Base-by-base conservation (phyloP, 2,113 vertebrate genomes). In the Silurus meridionalis region DNA sequence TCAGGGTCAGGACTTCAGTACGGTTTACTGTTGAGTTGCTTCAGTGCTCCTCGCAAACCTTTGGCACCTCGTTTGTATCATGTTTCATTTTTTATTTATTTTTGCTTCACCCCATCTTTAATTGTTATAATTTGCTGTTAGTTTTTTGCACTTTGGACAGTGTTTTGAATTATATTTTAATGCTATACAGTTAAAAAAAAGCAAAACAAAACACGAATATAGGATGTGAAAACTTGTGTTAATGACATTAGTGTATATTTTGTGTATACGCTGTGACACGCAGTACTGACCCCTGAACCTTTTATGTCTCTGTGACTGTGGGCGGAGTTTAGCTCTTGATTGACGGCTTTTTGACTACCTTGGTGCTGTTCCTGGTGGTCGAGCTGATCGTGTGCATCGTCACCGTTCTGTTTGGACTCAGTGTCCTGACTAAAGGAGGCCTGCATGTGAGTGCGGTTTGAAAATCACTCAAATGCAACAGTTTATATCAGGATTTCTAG, bases 341-440 rank as follows among this genome's bases (percentile, higher is more conserved):
- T 8, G 95, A 95, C 2, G 95, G 95, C 14, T 93, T 95, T 87
- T 88, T 95, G 88, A 92, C 92, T 19, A 95, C 95, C 0, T 88
- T 95, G 90, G 93, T 95, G 63, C 91, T 95, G 75, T 95, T 95
- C 87, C 91, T 95, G 87, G 94, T 95, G 53, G 94, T 95, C 83
- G 95, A 95, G 90, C 90, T 95, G 88, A 48, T 92, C 28, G 93
- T 95, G 91, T 95, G 95, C 86, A 95, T 95, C 88, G 93, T 93
- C 0, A 92, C 91, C 84, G 95, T 95, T 92, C 88, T 95, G 81
- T 95, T 94, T 66, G 95, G 95, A 63, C 94, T 95, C 77, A 95
- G 91, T 17, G 94, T 95, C 8, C 86, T 95, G 5, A 93, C 94
- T 80, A 93, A 93, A 80, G 92, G 92, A 25, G 92, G 92, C 57